Conservation (phyloP, 2,888 invertebrate genomes). For the Eupithecia centaureata region DNA sequence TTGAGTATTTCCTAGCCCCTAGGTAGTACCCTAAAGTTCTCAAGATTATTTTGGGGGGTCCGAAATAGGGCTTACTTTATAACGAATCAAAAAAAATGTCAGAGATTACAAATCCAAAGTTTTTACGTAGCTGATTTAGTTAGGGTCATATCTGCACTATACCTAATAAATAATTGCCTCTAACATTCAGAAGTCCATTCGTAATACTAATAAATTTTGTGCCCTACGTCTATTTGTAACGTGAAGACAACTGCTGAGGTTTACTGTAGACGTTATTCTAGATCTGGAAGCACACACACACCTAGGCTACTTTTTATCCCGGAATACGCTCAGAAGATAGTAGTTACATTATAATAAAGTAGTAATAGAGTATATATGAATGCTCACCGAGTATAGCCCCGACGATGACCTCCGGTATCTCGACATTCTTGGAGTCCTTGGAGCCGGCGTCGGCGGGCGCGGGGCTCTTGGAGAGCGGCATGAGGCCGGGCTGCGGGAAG, state of each 20-base stretch:
- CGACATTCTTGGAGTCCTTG: conserved; percentile 95
- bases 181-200: too few relatives aligned
- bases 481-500: conserved; percentile 88
- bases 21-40: too few relatives aligned
- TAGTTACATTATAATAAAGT: neutral
- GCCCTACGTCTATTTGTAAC: too few relatives aligned
- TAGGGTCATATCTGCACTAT: too few relatives aligned
- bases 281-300: too few relatives aligned
- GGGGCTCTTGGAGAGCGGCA: conserved; percentile 90
- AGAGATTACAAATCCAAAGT: too few relatives aligned
- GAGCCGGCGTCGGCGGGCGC: conserved; percentile 90
- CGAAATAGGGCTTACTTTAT: neutral
- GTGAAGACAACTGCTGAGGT: too few relatives aligned
- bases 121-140: too few relatives aligned
- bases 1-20: neutral
- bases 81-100: too few relatives aligned
- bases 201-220: too few relatives aligned
- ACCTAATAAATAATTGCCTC: too few relatives aligned
- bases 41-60: neutral
- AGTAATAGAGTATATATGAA: neutral
- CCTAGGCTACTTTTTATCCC: neutral
- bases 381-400: conserved; percentile 96
- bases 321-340: neutral
- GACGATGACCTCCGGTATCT: conserved; percentile 98
- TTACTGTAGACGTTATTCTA: too few relatives aligned